phyloP scores from a whole-genome alignment of 2,113 vertebrate genomes.

The Steatornis caripensis region DNA sequence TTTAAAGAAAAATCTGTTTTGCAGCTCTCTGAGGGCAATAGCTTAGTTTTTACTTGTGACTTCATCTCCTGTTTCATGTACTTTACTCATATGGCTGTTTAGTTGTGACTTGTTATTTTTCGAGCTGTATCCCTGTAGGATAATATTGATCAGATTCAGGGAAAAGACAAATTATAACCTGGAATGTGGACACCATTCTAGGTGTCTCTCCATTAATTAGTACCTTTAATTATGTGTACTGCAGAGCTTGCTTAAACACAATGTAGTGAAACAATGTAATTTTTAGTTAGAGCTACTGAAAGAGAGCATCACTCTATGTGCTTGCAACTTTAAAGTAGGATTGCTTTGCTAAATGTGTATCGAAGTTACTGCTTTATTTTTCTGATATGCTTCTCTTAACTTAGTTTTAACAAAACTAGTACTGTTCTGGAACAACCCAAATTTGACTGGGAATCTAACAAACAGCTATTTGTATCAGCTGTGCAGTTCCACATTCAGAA shows the following conservation, averaged over 20 bases:
- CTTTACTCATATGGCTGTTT: not conserved
- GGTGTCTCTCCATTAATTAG: not conserved
- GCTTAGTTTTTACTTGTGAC: not conserved
- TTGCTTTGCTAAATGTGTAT: not conserved
- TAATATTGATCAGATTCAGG: not conserved
- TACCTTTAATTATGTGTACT: not conserved
- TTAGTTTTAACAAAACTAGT: not conserved
- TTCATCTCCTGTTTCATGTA: not conserved
- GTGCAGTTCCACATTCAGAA: not conserved
- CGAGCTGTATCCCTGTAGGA: not conserved
- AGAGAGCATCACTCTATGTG: not conserved
- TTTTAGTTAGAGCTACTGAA: not conserved
- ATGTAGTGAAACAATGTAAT: not conserved
- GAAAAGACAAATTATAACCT: not conserved
- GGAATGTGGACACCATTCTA: not conserved
- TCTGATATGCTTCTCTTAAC: not conserved
- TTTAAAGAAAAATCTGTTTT: not conserved
- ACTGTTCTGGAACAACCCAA: not conserved
- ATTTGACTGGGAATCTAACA: not conserved
- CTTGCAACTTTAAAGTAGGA: not conserved
- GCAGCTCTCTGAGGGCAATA: not conserved
- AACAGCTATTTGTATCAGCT: not conserved
- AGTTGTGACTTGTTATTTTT: not conserved
- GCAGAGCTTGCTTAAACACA: not conserved
- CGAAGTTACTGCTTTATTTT: not conserved